Conservation (phyloP, 2,113 vertebrate genomes). For the Indicator maculatus region DNA sequence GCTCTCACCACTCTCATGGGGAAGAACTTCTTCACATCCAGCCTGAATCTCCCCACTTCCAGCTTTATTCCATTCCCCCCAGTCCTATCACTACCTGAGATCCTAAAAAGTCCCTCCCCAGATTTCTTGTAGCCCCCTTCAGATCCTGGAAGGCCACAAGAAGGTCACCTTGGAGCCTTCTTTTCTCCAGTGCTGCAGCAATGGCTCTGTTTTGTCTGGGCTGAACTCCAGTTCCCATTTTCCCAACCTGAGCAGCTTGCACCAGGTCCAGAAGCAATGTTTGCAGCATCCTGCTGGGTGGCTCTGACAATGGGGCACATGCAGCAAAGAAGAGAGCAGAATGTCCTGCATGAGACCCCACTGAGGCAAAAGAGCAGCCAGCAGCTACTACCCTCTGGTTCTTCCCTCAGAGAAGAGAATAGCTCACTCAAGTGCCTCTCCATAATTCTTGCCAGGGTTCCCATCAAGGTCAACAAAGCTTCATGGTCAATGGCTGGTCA, state of each 20-base stretch:
- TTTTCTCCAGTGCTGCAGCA: neutral
- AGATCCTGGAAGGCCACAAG: too few relatives aligned
- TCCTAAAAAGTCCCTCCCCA: too few relatives aligned
- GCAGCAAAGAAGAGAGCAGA: neutral
- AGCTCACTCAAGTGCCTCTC: constrained; percentile 41
- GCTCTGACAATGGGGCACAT: neutral
- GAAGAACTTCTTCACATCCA: too few relatives aligned
- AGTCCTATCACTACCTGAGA: too few relatives aligned
- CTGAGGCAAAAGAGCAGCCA: constrained; percentile 36
- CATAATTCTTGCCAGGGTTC: constrained; percentile 45
- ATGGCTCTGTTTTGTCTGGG: neutral
- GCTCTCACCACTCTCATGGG: too few relatives aligned
- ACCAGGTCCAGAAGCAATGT: neutral
- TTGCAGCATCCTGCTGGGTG: neutral
- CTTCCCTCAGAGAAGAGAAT: constrained; percentile 32
- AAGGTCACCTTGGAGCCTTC: too few relatives aligned
- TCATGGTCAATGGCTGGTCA: constrained; percentile 47
- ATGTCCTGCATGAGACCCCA: constrained; percentile 36
- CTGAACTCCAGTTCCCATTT: constrained; percentile 12
- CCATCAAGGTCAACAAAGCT: constrained; percentile 57
- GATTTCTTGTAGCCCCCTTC: too few relatives aligned
- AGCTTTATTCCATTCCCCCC: too few relatives aligned
- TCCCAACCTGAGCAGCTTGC: neutral
- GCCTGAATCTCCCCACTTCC: too few relatives aligned
- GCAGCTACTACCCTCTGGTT: constrained; percentile 3